Evolutionary conservation across 2,888 invertebrate species (phyloP), one percentile per base, ranked within the genome.

Genomic region (Toxonevra muliebris): DNA sequence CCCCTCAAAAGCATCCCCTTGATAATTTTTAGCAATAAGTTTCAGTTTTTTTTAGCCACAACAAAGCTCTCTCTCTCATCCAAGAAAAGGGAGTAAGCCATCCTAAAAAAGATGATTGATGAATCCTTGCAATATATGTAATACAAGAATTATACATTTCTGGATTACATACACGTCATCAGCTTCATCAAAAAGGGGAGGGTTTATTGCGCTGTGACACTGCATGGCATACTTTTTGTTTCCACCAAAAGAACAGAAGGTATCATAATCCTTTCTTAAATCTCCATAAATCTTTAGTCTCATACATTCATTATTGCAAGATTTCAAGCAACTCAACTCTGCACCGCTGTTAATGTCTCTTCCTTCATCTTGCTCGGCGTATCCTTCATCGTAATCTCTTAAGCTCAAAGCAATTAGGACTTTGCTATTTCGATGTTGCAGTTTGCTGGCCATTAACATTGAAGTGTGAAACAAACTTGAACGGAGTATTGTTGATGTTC

Each of bases 31-130:
- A n/a, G n/a, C n/a, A n/a, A n/a, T n/a, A n/a, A n/a, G n/a, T n/a
- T n/a, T n/a, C n/a, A n/a, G n/a, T n/a, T 42, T 65, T 64, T 45
- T 55, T 42, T 20, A 43, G 59, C 30, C 20, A 15, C 30, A 50
- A 19, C 40, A 61, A 48, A 17, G 15, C 50, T 20, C 50, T 50
- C 43, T 59, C 41, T 19, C 50, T 15, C 2, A 20, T 41, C 8
- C 52, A 15, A 17, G 13, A n/a, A 43, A 11, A 15, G 19, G 10
- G 13, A 30, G 52, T 42, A 43, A 17, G 41, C 53, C 66, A 20
- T 20, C 50, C 61, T 61, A 61, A 54, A 66, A 66, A 8, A 61
- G 54, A 61, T 66, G 61, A 30, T 66, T 66, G 43, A 61, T 48
- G 57, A 66, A 61, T 13, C 66, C 61, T 48, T 66, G 66, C 48